Evolutionary conservation across 2,888 invertebrate species (phyloP), one percentile per base, ranked within the genome.

Genomic region (Liposcelis brunnea): DNA sequence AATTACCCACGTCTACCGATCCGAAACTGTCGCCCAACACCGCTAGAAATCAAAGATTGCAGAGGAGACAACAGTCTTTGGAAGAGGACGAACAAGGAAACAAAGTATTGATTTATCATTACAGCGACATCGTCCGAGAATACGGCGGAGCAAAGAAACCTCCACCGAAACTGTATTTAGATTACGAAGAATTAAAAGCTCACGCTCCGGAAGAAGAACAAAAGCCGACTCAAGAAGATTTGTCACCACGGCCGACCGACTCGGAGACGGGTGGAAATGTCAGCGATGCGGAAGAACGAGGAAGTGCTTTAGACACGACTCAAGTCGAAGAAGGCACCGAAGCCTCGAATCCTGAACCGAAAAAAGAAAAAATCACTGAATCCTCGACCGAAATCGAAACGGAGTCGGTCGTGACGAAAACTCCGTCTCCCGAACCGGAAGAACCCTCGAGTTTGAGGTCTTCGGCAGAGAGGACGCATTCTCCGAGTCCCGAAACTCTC

Each of bases 41-140:
- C 1, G 57, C 57, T 2, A 59, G 61, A 12, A 51, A 55, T 15
- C 59, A 61, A 47, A 57, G 60, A 11, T 35, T 54, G 6, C 53
- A 54, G 38, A 46, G 48, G n/a, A 48, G 55, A 8, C 51, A 53
- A 47, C 49, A 48, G 14, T 54, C 55, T 51, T 8, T 50, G 6
- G 51, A 44, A 11, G 51, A 52, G 60, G 67, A 53, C 66, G 66
- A 57, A 59, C 69, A 81, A 52, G 80, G 77, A 60, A 71, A 75
- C 1, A 73, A 70, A 58, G 77, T 77, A 1, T 75, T 80, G 0
- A 78, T 80, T 12, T 81, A 82, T 62, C 80, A 83, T 58, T 86
- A 86, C 55, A 80, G 80, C 14, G 83, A 78, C 58, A 76, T 86
- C 51, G 80, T 86, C 2, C 74, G 73, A 54, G 80, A 77, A 57